Evolutionary conservation across 2,888 invertebrate species (phyloP), one percentile per base, ranked within the genome.

Genomic region (Aquatica leii): DNA sequence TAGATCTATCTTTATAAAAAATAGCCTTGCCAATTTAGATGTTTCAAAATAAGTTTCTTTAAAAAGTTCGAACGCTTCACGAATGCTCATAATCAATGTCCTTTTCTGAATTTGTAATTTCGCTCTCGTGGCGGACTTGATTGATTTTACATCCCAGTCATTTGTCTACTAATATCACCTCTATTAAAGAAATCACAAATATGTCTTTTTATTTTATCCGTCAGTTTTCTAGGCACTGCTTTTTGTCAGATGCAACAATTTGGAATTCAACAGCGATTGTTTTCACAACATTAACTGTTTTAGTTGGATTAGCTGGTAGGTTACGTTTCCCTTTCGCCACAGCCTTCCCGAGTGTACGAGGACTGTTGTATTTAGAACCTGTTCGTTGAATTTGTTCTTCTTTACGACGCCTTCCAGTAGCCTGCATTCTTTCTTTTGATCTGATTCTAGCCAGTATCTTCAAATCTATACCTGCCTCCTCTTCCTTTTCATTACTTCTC

Each of bases 241-340:
- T 60, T 60, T 59, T 18, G 43, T 58, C 62, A 56, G 24, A 57
- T 40, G 15, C 56, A 49, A 57, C n/a, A 62, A 58, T 20, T 21
- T 62, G 21, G 21, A 62, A 62, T 62, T 62, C 62, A 57, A 57
- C 41, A 62, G 56, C 62, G 5, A 57, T 40, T 54, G n/a, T 54
- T 54, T 55, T 60, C 31, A 60, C 48, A 55, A 60, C 54, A 46
- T 54, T 48, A 35, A 60, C 48, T 55, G 58, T 52, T 58, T 62
- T 62, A 41, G 62, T 62, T 43, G 52, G 62, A 52, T 58, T 58
- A 50, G 62, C 41, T 41, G 62, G 62, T 15, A 62, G 57, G 62
- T n/a, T n/a, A n/a, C n/a, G n/a, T n/a, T n/a, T n/a, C n/a, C n/a
- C n/a, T n/a, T n/a, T n/a, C n/a, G n/a, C 57, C 51, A 62, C 57